A percentile compares a stretch with the other conserved stretches of the same genome.
These are phyloP conservation scores for Eugnorisma glareosa DNA, from an alignment of 2,888 invertebrate species.

Conservation along the genomic window DNA sequence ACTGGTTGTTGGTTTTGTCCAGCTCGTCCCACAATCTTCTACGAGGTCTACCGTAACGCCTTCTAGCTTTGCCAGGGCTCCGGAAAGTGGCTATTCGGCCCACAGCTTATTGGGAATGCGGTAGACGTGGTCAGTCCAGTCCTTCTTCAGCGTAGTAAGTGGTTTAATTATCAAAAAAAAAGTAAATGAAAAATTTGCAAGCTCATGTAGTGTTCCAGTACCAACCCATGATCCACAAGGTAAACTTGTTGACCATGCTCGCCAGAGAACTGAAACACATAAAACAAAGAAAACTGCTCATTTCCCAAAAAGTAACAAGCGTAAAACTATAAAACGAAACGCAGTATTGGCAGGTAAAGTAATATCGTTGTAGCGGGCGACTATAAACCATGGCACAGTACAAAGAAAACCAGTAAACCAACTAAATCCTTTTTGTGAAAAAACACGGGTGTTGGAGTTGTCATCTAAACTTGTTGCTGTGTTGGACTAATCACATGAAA, in stretches of 20 bases:
- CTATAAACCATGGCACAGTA: conserved; percentile 39
- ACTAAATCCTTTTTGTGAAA: no score
- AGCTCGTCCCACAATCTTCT: not conserved
- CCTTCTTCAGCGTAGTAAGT: not conserved
- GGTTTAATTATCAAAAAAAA: not conserved
- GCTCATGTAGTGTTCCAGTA: not conserved
- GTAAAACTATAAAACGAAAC: conserved; percentile 45
- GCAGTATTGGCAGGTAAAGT: conserved; percentile 43
- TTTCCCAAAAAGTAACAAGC: conserved; percentile 15
- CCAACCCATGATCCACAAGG: not conserved
- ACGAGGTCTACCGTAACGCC: not conserved
- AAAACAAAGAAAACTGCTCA: conserved; percentile 9
- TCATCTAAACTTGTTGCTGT: not conserved
- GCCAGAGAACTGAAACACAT: conserved; percentile 3
- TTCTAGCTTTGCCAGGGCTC: not conserved
- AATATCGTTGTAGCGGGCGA: conserved; percentile 24
- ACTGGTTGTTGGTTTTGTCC: no score
- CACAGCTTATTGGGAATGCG: not conserved
- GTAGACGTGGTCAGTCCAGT: not conserved
- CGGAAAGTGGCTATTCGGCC: not conserved
- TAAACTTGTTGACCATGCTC: not conserved
- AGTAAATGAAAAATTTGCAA: not conserved
- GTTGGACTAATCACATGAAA: not conserved
- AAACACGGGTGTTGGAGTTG: fast-evolving
- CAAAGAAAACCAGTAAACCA: not conserved